Base-by-base conservation (phyloP, 2,113 vertebrate genomes). In the Talpa occidentalis region DNA sequence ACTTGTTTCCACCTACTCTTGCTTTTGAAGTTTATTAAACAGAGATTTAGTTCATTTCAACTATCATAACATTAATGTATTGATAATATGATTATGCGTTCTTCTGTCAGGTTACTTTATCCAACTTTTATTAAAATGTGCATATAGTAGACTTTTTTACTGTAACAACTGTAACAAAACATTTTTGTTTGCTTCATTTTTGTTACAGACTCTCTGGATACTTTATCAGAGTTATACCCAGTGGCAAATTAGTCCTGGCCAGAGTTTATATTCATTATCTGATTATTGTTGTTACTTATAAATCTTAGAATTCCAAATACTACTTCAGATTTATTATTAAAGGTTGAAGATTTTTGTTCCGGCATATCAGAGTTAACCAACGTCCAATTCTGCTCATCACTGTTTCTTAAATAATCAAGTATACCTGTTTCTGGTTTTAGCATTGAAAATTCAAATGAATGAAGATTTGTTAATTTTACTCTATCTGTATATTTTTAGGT, bases 111-210 rank as follows among this genome's bases (percentile, higher is more conserved):
- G 6, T 64, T 94, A 47, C 44, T 90, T 79, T 92, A 88, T 88
- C 21, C 3, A 62, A 10, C 37, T 90, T 91, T 42, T 89, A 30
- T 82, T 44, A 32, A 54, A 84, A 73, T 86, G 7, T 89, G 1
- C 2, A 37, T 22, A 82, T 10, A 49, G 7, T 80, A 66, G 42
- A 59, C 21, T 3, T 84, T n/a, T 3, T 88, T n/a, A 56, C 12
- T 91, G 11, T 78, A 84, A 54, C 15, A 81, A n/a, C n/a, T n/a
- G n/a, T n/a, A n/a, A 10, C 3, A 95, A 60, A 95, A 70, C 37
- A 49, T 60, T 94, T 93, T 79, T 92, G 14, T 78, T 72, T 87
- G 35, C 24, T 37, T 84, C 30, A 70, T 81, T 93, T 92, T 90
- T 94, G 54, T 56, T 9, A 47, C 8, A 92, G 42, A 24, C 40